Evolutionary conservation across 2,113 vertebrate genomes (phyloP).

Genomic region (Bubo blakistoni): DNA sequence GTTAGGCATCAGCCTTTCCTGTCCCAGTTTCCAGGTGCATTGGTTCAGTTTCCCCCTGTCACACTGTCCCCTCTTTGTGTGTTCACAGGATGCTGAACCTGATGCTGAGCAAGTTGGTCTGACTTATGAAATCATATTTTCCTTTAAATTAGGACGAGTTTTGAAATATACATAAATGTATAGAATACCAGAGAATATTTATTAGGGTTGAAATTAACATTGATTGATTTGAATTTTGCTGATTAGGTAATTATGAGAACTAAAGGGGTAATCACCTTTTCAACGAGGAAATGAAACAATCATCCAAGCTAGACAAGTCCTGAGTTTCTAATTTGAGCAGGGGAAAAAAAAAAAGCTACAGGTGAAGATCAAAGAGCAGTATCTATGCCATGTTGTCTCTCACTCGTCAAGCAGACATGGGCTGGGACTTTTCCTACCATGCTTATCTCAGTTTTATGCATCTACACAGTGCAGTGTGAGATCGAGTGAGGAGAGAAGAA

Average conservation of each 20-base stretch:
- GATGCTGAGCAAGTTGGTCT: not conserved
- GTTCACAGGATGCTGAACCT: not conserved
- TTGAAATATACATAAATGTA: slow-evolving; percentile 45
- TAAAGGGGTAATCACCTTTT: slow-evolving; percentile 62
- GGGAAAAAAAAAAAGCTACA: not conserved
- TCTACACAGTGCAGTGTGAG: not conserved
- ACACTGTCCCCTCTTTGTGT: not conserved
- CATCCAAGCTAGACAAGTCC: slow-evolving; percentile 47
- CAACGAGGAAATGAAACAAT: slow-evolving; percentile 51
- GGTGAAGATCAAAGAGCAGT: not conserved
- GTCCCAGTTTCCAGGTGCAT: not conserved
- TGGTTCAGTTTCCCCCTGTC: not conserved
- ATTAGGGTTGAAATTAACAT: slow-evolving; percentile 65
- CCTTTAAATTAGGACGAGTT: slow-evolving; percentile 22
- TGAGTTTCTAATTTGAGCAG: slow-evolving; percentile 49
- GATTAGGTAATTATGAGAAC: slow-evolving; percentile 64
- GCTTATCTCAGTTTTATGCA: not conserved
- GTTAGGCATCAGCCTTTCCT: not conserved
- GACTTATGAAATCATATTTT: slow-evolving; percentile 2
- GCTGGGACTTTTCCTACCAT: not conserved
- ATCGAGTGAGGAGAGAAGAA: not conserved
- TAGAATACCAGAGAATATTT: slow-evolving; percentile 59
- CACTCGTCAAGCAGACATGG: not conserved
- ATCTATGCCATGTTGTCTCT: not conserved
- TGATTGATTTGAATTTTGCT: slow-evolving; percentile 68